Evolutionary conservation across 2,113 vertebrate genomes (phyloP), one percentile per base, ranked within the genome.

Genomic region (Rhynchopsitta pachyrhyncha): DNA sequence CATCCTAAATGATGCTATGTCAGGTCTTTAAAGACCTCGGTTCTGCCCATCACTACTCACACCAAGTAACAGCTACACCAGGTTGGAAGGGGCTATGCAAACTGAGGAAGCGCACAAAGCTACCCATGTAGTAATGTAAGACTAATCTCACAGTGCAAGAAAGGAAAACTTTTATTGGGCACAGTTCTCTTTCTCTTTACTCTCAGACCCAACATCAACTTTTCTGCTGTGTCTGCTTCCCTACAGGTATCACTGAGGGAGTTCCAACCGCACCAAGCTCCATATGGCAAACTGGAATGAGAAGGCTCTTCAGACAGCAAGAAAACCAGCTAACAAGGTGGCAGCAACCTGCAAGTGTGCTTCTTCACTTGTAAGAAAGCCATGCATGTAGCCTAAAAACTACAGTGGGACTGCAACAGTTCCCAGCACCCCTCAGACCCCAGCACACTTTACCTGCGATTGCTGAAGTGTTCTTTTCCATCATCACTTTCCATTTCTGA

Each of bases 21-120:
- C 46, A 19, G 25, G 17, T 8, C 7, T 33, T 33, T 44, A n/a
- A 69, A 66, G 9, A 2, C 24, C 33, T 47, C 9, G 0, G 4
- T 60, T 92, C 69, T 86, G 23, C 23, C 33, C 7, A 1, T 28
- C 27, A 5, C 60, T 50, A 29, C 50, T 79, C 29, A 68, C 25
- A 67, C 5, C 2, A 1, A 71, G 25, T 14, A 50, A 42, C 31
- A 29, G 11, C n/a, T 60, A n/a, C 52, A 60, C 9, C 25, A 19
- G 55, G 10, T 17, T 74, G 49, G 31, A 86, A 70, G n/a, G 29
- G 10, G 27, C 50, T 41, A 4, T 5, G 31, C 68, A 53, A 33
- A 68, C 52, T 27, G 47, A 53, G 52, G 31, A 28, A 68, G 37
- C 24, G 37, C 67, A 57, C 60, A 20, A 27, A 67, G n/a, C 59